A percentile compares a stretch with the other conserved stretches of the same genome.
These are phyloP conservation scores for Apotomis betuletana DNA, from an alignment of 2,888 invertebrate genomes.

Conservation along the genomic window DNA sequence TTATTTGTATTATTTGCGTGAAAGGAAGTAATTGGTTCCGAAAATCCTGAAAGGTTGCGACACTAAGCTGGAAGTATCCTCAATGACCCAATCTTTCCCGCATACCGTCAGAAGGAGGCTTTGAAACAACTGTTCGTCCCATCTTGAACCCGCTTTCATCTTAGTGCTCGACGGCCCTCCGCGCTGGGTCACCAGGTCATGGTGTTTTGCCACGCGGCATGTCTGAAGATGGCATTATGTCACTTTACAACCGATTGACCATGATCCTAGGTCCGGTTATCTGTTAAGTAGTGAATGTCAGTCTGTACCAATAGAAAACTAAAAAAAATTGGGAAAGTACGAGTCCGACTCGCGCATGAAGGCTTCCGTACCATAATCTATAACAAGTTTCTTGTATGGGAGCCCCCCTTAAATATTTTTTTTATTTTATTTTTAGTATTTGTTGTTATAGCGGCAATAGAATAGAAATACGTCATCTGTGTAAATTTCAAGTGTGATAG, in stretches of 20 bases:
- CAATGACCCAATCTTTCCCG: not conserved
- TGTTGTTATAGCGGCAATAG: no score
- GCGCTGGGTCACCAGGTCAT: constrained; percentile 28
- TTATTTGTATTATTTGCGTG: not conserved
- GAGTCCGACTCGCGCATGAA: no score
- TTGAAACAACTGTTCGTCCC: constrained; percentile 22
- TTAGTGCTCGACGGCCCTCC: constrained; percentile 13
- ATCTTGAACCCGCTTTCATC: constrained; percentile 28
- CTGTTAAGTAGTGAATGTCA: not conserved
- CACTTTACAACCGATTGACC: constrained; percentile 15
- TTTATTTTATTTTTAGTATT: no score
- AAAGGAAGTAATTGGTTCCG: not conserved
- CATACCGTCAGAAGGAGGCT: not conserved
- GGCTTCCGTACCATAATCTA: no score
- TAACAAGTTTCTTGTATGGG: no score
- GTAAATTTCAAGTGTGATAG: no score
- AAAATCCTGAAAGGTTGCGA: not conserved
- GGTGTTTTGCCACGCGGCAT: constrained; percentile 24
- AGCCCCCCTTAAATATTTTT: no score
- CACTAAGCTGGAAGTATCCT: constrained; percentile 1
- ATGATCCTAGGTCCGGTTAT: not conserved
- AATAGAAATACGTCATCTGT: no score
- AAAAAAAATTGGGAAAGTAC: no score
- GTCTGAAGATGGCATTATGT: constrained; percentile 19
- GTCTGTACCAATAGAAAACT: no score